Conservation (phyloP, 2,113 vertebrate species). For the Gobiocypris rarus region DNA sequence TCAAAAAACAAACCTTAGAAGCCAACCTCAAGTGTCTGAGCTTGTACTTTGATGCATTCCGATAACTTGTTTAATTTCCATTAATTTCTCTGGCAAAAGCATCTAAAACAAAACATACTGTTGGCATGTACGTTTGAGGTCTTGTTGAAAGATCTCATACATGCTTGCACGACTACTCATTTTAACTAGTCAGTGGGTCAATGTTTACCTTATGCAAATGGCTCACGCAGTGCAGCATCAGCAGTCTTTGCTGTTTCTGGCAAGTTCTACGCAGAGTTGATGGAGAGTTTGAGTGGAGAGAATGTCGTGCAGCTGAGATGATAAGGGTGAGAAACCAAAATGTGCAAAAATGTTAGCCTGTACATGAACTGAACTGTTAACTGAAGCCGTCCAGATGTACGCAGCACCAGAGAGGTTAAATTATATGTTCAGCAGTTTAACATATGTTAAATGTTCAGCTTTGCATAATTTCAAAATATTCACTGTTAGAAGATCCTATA, state of each 20-base stretch:
- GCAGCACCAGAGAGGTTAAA: too few relatives aligned
- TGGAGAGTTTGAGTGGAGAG: not conserved
- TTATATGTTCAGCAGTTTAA: too few relatives aligned
- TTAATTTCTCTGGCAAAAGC: constrained; percentile 37
- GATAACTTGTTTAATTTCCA: constrained; percentile 21
- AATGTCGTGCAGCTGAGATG: not conserved
- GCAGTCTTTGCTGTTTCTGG: constrained; percentile 33
- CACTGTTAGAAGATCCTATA: too few relatives aligned
- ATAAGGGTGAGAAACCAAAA: not conserved
- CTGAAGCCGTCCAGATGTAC: not conserved
- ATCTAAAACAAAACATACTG: constrained; percentile 49
- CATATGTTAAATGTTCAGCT: too few relatives aligned
- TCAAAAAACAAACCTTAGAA: constrained; percentile 46
- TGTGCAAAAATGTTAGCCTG: not conserved
- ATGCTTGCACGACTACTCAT: constrained; percentile 17
- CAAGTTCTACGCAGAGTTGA: not conserved
- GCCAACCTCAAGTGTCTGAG: constrained; percentile 46
- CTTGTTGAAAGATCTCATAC: constrained; percentile 34
- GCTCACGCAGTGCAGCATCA: not conserved
- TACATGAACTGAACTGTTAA: not conserved
- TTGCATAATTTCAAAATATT: too few relatives aligned
- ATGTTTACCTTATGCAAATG: constrained; percentile 35
- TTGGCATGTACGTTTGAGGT: constrained; percentile 15
- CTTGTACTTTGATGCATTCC: constrained; percentile 27
- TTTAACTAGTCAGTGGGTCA: constrained; percentile 13